phyloP scores from a whole-genome alignment of 2,888 invertebrate genomes.

The Criorhina ranunculi region DNA sequence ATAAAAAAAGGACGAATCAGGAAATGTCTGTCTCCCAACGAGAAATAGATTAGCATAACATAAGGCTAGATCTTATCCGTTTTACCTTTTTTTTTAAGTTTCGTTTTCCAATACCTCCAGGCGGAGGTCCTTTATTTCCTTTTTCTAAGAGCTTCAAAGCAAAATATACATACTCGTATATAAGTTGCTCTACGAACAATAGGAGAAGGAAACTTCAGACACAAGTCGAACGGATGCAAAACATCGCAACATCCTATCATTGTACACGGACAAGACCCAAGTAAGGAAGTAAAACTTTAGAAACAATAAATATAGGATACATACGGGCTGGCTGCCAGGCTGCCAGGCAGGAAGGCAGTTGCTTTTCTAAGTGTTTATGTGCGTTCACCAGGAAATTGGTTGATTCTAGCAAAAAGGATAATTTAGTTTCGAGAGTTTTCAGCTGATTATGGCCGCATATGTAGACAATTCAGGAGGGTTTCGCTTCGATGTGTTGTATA shows the following conservation, averaged over 20 bases:
- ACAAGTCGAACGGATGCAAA: conserved; percentile 63
- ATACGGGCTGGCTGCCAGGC: neutral
- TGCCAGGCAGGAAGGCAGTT: conserved; percentile 8
- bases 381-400: conserved; percentile 64
- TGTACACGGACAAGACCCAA: conserved; percentile 8
- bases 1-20: conserved; percentile 8
- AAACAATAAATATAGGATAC: conserved; percentile 50
- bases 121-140: conserved; percentile 44
- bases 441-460: conserved; percentile 55
- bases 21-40: conserved; percentile 54
- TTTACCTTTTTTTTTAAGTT: conserved; percentile 14
- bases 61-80: conserved; percentile 64
- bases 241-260: conserved; percentile 55
- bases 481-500: conserved; percentile 4
- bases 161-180: conserved; percentile 1
- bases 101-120: conserved; percentile 56
- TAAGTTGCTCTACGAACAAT: conserved; percentile 31
- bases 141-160: neutral
- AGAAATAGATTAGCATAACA: conserved; percentile 74
- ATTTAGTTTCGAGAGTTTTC: conserved; percentile 69
- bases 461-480: conserved; percentile 12
- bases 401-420: conserved; percentile 61
- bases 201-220: conserved; percentile 41
- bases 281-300: conserved; percentile 42
- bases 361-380: conserved; percentile 43